A percentile compares a stretch with the other conserved stretches of the same genome.
These are phyloP conservation scores for Bothrops alternatus DNA, from an alignment of 2,797 vertebrate species.

Conservation along the genomic window DNA sequence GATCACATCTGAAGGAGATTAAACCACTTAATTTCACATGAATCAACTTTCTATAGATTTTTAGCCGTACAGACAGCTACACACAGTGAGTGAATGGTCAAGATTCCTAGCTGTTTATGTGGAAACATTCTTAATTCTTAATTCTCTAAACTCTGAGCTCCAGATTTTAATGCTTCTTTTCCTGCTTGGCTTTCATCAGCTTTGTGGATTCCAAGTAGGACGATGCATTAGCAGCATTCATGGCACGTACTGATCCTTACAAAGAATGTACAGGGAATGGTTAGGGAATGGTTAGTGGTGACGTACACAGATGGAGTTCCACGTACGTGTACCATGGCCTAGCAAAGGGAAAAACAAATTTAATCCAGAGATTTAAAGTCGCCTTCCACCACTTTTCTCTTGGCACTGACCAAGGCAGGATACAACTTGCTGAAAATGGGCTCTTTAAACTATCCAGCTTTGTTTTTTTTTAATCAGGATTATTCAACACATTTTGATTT, in stretches of 20 bases:
- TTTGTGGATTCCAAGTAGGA: conserved; percentile 10
- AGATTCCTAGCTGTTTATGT: not conserved
- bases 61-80: not conserved
- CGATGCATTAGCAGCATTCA: conserved; percentile 8
- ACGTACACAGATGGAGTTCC: not conserved
- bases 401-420: not conserved
- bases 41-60: not conserved
- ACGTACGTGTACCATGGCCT: not conserved
- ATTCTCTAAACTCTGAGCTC: not conserved
- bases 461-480: not conserved
- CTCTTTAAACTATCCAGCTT: not conserved
- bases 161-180: conserved; percentile 8
- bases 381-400: not conserved
- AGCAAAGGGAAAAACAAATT: not conserved
- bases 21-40: not conserved
- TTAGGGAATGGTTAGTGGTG: conserved; percentile 15
- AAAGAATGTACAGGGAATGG: conserved; percentile 6
- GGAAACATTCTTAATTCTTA: not conserved
- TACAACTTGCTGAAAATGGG: not conserved
- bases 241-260: not conserved
- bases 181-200: conserved; percentile 4
- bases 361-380: not conserved
- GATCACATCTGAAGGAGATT: not conserved
- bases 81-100: not conserved
- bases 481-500: not conserved